Percentiles rank a stretch among this genome's conserved stretches.
Conservation (phyloP, 2,113 vertebrate species). For the Gadus macrocephalus region DNA sequence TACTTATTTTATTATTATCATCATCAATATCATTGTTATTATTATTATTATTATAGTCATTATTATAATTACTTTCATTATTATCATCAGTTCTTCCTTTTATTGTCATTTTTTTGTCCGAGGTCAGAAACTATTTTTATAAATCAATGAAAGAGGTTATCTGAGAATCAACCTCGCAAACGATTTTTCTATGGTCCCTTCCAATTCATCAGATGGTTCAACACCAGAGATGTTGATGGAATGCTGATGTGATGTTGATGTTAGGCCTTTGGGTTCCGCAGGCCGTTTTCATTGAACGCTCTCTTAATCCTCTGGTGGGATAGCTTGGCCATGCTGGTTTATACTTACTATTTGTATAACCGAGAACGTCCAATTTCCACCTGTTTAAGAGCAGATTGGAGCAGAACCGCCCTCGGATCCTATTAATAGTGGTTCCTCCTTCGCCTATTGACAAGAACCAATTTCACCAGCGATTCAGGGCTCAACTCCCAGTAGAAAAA, state of each 20-base stretch:
- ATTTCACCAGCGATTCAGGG: constrained; percentile 86
- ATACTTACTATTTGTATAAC: constrained; percentile 79
- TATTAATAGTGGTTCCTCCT: constrained; percentile 83
- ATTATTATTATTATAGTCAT: background rate
- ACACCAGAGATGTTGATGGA: too few species aligned
- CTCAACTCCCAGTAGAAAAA: constrained; percentile 77
- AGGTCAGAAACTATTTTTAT: too few species aligned
- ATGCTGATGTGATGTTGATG: too few species aligned
- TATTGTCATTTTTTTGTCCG: too few species aligned
- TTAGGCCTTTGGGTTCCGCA: background rate
- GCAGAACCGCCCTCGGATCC: constrained; percentile 82
- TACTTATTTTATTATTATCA: background rate
- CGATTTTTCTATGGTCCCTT: background rate
- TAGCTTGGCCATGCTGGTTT: constrained; percentile 66
- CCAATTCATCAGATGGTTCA: too few species aligned
- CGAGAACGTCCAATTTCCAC: constrained; percentile 83
- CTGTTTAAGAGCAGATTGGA: constrained; percentile 83
- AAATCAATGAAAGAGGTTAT: background rate
- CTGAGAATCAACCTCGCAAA: background rate
- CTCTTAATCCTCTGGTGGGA: constrained; percentile 62
- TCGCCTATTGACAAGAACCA: constrained; percentile 83
- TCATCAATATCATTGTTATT: background rate
- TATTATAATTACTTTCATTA: background rate
- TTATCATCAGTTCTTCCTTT: background rate
- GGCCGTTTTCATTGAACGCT: background rate